phyloP scores from a whole-genome alignment of 2,888 invertebrate genomes.

The Lathronympha strigana region DNA sequence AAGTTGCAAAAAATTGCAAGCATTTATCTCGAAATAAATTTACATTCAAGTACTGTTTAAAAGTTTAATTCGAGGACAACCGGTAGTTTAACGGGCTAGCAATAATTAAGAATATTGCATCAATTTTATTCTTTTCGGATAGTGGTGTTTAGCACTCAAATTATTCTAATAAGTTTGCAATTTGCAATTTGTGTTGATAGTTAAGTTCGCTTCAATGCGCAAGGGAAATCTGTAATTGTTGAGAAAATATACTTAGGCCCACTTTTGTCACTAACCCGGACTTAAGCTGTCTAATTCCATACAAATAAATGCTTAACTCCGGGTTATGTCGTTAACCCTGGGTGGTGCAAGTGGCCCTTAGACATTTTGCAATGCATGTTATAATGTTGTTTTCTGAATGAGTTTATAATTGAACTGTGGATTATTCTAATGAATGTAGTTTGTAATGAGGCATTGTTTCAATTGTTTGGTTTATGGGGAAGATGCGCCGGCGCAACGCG shows the following conservation, averaged over 20 bases:
- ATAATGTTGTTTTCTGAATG: constrained; percentile 3
- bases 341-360: neutral
- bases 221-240: constrained; percentile 20
- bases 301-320: too few relatives aligned
- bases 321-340: too few relatives aligned
- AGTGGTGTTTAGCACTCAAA: neutral
- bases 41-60: constrained; percentile 1
- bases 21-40: constrained; percentile 10
- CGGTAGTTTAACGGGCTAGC: neutral
- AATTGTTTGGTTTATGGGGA: constrained; percentile 6
- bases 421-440: neutral
- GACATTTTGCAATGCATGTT: neutral
- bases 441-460: constrained; percentile 20
- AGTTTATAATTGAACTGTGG: constrained; percentile 14
- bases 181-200: neutral
- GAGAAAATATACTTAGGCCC: too few relatives aligned
- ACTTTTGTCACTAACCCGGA: too few relatives aligned
- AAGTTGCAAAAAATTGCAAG: constrained; percentile 27
- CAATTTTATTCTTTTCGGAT: constrained; percentile 3
- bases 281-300: too few relatives aligned
- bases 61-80: constrained; percentile 26
- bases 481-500: neutral
- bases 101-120: constrained; percentile 25
- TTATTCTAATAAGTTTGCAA: constrained; percentile 5
- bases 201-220: constrained; percentile 10